A percentile compares a stretch with the other conserved stretches of the same genome.
Conservation (phyloP, 2,113 vertebrate species). For the Empidonax traillii region DNA sequence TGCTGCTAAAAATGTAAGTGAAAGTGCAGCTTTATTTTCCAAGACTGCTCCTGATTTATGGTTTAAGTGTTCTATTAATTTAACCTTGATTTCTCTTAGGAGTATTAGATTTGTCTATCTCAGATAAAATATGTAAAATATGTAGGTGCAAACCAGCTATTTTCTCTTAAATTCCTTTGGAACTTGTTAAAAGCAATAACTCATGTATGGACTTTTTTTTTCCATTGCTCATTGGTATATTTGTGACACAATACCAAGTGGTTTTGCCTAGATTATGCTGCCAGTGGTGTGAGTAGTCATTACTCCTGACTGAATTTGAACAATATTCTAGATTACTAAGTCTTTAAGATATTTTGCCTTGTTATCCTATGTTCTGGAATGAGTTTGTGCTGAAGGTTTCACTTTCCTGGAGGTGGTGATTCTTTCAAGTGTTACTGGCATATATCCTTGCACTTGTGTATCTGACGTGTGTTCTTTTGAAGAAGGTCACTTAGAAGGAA, state of each 20-base stretch:
- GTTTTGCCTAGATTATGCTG: not conserved
- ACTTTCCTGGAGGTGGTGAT: not conserved
- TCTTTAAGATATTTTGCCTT: not conserved
- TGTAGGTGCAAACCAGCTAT: not conserved
- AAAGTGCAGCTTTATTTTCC: not conserved
- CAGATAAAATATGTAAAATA: not conserved
- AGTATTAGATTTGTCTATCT: not conserved
- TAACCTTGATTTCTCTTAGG: not conserved
- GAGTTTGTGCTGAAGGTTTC: not conserved
- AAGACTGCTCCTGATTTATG: not conserved
- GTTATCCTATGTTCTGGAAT: not conserved
- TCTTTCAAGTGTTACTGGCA: not conserved
- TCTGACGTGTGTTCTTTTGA: accelerated
- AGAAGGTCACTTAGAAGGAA: not conserved
- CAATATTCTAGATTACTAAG: not conserved
- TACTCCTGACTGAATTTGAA: not conserved
- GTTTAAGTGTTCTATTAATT: not conserved
- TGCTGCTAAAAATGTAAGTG: not conserved
- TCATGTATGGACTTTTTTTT: not conserved
- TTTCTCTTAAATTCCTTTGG: not conserved
- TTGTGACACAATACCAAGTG: not conserved
- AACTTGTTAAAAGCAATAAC: not conserved
- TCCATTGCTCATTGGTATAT: not conserved
- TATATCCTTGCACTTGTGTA: accelerated
- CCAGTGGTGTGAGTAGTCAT: not conserved